Evolutionary conservation across 2,888 invertebrate species (phyloP), one percentile per base, ranked within the genome.

Genomic region (Caenorhabditis wallacei): DNA sequence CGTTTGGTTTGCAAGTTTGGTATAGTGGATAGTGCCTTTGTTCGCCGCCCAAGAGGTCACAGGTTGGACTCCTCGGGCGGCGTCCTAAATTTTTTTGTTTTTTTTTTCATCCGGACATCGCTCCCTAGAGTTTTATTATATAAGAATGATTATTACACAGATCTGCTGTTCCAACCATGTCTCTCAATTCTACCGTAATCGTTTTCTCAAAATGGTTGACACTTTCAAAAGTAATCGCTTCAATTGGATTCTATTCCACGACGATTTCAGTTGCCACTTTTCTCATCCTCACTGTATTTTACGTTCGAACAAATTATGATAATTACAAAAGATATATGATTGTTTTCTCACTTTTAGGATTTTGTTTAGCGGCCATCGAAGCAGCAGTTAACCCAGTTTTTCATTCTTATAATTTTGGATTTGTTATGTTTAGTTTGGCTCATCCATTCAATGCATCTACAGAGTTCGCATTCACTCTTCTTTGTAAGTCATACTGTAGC

Each of bases 331-430:
- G 68, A 5, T 68, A 68, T 26, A 76, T 76, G 59, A 11, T 76
- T 13, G 68, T 76, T 18, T 76, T 76, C 37, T 76, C 76, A 1
- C 20, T 76, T 4, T 18, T 76, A 11, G 76, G 76, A 10, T 68
- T 68, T 11, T 24, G 35, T 0, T 22, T 76, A 11, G 68, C 68
- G 13, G 59, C 68, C 16, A 43, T 76, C 3, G 76, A 68, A 40
- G 59, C 53, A 13, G 48, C 61, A 10, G 59, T 76, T 13, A 66
- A 66, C 40, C 76, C 76, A 16, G 37, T 76, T 16, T 61, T 76
- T 20, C 76, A 76, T 43, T 59, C 68, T 1, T 68, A 61, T 22
- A 68, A 68, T 35, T 24, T 22, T 7, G 76, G 76, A 16, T 68
- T 76, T 30, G 43, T 76, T 10, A 68, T 68, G 68, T 59, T 68